A percentile compares a stretch with the other conserved stretches of the same genome.
phyloP scores from a whole-genome alignment of 2,888 invertebrate genomes.

The Subacronicta megacephala region DNA sequence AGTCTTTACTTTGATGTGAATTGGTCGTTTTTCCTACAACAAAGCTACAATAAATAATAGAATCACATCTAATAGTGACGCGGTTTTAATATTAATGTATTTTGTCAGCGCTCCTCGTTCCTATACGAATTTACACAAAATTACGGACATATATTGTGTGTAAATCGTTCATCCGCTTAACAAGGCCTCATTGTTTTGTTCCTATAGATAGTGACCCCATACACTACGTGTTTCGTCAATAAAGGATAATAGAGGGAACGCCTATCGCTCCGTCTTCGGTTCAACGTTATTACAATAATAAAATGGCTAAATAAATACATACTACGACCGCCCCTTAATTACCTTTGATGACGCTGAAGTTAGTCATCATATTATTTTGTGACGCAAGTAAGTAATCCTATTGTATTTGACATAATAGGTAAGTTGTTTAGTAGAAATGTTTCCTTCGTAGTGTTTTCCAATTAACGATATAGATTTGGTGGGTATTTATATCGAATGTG shows the following conservation, averaged over 20 bases:
- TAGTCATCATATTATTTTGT: conserved; percentile 18
- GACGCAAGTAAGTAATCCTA: conserved; percentile 33
- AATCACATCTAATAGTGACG: conserved; percentile 38
- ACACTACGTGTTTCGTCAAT: conserved; percentile 40
- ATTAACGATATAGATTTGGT: background rate
- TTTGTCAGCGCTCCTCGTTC: conserved; percentile 26
- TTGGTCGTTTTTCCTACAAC: conserved; percentile 2
- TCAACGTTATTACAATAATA: conserved; percentile 51
- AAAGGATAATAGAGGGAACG: conserved; percentile 46
- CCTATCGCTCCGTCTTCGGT: conserved; percentile 46
- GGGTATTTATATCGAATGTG: background rate
- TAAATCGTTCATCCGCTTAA: conserved; percentile 53
- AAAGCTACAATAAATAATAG: conserved; percentile 5
- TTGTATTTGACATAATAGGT: conserved; percentile 9
- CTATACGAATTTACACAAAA: conserved; percentile 42
- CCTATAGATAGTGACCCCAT: conserved; percentile 26
- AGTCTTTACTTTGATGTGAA: background rate
- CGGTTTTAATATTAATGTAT: conserved; percentile 55
- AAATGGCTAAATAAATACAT: conserved; percentile 32
- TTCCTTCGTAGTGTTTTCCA: conserved; percentile 15
- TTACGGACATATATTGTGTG: conserved; percentile 57
- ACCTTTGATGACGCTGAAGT: conserved; percentile 40
- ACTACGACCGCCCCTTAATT: conserved; percentile 45
- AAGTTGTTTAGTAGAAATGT: too few species aligned
- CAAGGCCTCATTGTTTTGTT: conserved; percentile 52